phyloP scores from a whole-genome alignment of 2,797 vertebrate genomes.

The Notoglanidium macrostoma region DNA sequence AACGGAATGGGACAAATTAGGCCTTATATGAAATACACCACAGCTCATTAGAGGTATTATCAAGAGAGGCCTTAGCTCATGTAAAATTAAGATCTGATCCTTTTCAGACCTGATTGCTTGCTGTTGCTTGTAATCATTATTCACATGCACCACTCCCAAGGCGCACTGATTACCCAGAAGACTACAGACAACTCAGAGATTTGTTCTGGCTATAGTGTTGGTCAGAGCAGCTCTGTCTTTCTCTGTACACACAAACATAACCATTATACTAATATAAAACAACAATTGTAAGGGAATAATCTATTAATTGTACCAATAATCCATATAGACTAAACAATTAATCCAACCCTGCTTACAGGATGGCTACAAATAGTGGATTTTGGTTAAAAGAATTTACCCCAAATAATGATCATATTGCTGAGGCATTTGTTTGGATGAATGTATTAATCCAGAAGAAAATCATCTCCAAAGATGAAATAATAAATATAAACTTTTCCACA shows the following conservation, averaged over 20 bases:
- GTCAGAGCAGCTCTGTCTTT: slow-evolving; percentile 33
- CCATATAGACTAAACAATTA: neutral
- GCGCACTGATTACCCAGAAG: slow-evolving; percentile 41
- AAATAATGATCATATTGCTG: neutral
- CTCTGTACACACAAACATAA: neutral
- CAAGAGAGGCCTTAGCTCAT: slow-evolving; percentile 10
- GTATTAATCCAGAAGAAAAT: neutral
- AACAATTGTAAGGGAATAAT: neutral
- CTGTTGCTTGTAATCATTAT: slow-evolving; percentile 33
- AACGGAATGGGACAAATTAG: neutral
- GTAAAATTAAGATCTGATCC: slow-evolving; percentile 24
- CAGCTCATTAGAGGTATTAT: slow-evolving; percentile 13
- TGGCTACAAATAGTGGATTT: neutral
- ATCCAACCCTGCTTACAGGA: neutral
- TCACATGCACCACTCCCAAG: slow-evolving; percentile 32
- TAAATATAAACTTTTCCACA: neutral
- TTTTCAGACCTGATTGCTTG: slow-evolving; percentile 24
- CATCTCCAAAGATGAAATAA: neutral
- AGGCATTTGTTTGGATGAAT: neutral
- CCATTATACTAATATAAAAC: slow-evolving; percentile 26
- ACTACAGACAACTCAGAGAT: slow-evolving; percentile 24
- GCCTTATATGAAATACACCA: neutral
- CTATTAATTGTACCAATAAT: neutral
- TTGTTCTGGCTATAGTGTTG: slow-evolving; percentile 8
- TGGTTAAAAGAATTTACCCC: neutral